phyloP scores from a whole-genome alignment of 2,888 invertebrate species.

The Caenorhabditis sp. region DNA sequence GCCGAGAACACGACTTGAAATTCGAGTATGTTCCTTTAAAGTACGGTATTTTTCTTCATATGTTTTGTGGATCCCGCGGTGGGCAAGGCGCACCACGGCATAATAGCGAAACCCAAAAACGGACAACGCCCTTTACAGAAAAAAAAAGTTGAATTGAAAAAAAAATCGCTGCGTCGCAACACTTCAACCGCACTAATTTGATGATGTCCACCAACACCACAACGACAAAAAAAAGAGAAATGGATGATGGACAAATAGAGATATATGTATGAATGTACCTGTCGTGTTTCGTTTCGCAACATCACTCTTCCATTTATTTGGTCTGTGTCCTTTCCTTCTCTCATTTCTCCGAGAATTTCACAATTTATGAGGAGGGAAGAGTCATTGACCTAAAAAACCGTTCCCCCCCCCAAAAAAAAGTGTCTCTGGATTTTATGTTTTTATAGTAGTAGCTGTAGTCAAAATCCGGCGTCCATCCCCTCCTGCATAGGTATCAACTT shows the following conservation, averaged over 20 bases:
- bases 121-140: slow-evolving; percentile 11
- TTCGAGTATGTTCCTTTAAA: too few species aligned
- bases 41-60: too few species aligned
- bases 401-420: background rate
- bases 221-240: slow-evolving; percentile 25
- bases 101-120: slow-evolving; percentile 1
- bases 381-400: slow-evolving; percentile 55
- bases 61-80: too few species aligned
- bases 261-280: slow-evolving; percentile 48
- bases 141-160: slow-evolving; percentile 20
- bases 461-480: background rate
- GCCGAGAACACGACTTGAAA: too few species aligned
- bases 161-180: slow-evolving; percentile 24
- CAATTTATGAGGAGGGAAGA: slow-evolving; percentile 53
- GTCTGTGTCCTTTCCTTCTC: slow-evolving; percentile 20
- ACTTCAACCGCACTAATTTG: slow-evolving; percentile 64
- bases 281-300: slow-evolving; percentile 47
- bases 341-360: slow-evolving; percentile 22
- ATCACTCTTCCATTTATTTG: slow-evolving; percentile 30
- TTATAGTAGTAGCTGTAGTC: slow-evolving; percentile 34
- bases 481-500: slow-evolving; percentile 58
- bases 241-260: slow-evolving; percentile 38
- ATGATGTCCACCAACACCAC: slow-evolving; percentile 43
- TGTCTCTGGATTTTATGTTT: slow-evolving; percentile 20
- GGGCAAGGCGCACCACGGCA: too few species aligned